Conservation (phyloP, 1,140 invertebrate genomes). For the Ectropis grisescens region DNA sequence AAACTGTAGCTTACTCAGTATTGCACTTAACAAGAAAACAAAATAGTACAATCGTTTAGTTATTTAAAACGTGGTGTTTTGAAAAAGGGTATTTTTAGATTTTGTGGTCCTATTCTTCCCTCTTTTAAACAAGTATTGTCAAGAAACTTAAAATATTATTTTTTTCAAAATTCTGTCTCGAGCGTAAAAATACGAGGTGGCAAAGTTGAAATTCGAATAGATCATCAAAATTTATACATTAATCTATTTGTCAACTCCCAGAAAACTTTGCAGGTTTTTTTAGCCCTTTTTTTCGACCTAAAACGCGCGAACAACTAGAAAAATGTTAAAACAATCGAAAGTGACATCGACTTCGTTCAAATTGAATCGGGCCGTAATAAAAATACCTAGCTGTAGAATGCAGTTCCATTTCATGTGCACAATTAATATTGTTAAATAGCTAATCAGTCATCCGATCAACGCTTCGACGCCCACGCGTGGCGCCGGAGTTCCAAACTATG, state of each 20-base stretch:
- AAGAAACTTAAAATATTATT: no score
- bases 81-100: no score
- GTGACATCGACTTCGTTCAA: no score
- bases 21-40: no score
- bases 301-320: neutral
- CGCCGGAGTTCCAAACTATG: slow-evolving; percentile 26
- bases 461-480: slow-evolving; percentile 43
- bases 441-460: slow-evolving; percentile 59
- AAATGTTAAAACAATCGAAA: neutral
- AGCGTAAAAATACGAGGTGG: neutral
- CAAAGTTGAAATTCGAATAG: neutral
- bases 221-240: neutral
- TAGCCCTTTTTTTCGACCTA: neutral
- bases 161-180: no score
- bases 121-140: no score
- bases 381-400: slow-evolving; percentile 26
- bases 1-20: no score
- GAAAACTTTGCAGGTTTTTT: neutral
- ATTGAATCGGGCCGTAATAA: no score
- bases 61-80: no score
- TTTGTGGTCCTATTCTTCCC: no score
- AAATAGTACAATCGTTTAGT: no score
- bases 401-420: slow-evolving; percentile 27
- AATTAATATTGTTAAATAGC: slow-evolving; percentile 56
- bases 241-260: neutral